Conservation (phyloP, 2,797 vertebrate genomes). For the Ptychadena robeensis region DNA sequence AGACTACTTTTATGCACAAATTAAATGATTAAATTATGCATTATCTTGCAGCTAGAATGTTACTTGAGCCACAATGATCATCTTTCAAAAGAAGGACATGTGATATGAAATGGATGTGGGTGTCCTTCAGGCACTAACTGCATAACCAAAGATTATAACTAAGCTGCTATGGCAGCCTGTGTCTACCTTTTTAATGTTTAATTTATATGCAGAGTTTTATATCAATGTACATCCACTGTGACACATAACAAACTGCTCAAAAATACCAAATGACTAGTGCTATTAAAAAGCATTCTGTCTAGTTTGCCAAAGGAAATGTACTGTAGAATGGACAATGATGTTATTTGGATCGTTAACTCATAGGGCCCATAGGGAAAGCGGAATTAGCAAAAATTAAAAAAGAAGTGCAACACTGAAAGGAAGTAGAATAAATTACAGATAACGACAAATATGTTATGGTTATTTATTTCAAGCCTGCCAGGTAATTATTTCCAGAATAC, state of each 20-base stretch:
- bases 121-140: conserved; percentile 73
- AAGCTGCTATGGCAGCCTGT: conserved; percentile 67
- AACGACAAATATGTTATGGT: not conserved
- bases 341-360: conserved; percentile 69
- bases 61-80: conserved; percentile 76
- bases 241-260: conserved; percentile 61
- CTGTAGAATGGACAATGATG: conserved; percentile 63
- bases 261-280: conserved; percentile 64
- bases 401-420: conserved; percentile 52
- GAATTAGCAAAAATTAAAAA: conserved; percentile 48
- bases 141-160: conserved; percentile 72
- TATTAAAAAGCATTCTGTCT: conserved; percentile 69
- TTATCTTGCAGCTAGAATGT: conserved; percentile 71
- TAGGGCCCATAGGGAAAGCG: conserved; percentile 57
- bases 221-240: conserved; percentile 69
- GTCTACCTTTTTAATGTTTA: conserved; percentile 76
- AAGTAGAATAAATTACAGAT: conserved; percentile 45
- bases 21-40: conserved; percentile 79
- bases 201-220: conserved; percentile 78
- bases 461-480: too few relatives aligned
- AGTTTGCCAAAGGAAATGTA: conserved; percentile 69
- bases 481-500: too few relatives aligned
- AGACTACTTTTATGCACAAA: conserved; percentile 44
- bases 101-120: conserved; percentile 72
- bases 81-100: conserved; percentile 77